phyloP scores from a whole-genome alignment of 1,140 invertebrate genomes.

The Bombus impatiens region DNA sequence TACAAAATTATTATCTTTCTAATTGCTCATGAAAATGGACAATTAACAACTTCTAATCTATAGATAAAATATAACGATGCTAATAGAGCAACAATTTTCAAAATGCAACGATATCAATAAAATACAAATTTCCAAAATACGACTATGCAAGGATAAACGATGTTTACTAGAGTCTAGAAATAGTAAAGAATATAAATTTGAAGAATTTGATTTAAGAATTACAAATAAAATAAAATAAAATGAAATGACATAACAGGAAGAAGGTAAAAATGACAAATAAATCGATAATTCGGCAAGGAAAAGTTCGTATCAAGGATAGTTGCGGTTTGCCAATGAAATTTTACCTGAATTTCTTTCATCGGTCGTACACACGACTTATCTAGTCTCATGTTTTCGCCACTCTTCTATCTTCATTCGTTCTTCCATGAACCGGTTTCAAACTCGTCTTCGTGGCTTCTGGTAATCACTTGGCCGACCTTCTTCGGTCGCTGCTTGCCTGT shows the following conservation, averaged over 20 bases:
- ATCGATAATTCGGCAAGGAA: background rate
- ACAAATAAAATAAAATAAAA: background rate
- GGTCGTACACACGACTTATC: background rate
- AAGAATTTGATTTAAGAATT: background rate
- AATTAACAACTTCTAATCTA: too few species aligned
- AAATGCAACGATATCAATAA: background rate
- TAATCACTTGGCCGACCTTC: slow-evolving; percentile 34
- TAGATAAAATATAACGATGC: background rate
- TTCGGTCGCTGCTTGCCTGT: background rate
- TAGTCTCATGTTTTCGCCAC: background rate
- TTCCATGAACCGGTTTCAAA: slow-evolving; percentile 57
- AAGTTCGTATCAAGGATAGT: background rate
- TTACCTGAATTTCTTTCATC: background rate
- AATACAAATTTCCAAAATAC: background rate
- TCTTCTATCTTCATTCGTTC: slow-evolving; percentile 25
- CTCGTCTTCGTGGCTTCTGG: slow-evolving; percentile 47
- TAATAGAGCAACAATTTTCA: background rate
- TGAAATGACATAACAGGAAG: background rate
- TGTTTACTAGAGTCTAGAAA: background rate
- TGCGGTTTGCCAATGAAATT: background rate
- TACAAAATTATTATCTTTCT: background rate
- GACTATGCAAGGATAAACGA: background rate
- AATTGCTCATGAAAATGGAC: too few species aligned
- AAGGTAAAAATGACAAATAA: background rate
- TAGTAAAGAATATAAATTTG: background rate